Conservation (phyloP, 2,888 invertebrate species). For the Coelogynopora nodosa region DNA sequence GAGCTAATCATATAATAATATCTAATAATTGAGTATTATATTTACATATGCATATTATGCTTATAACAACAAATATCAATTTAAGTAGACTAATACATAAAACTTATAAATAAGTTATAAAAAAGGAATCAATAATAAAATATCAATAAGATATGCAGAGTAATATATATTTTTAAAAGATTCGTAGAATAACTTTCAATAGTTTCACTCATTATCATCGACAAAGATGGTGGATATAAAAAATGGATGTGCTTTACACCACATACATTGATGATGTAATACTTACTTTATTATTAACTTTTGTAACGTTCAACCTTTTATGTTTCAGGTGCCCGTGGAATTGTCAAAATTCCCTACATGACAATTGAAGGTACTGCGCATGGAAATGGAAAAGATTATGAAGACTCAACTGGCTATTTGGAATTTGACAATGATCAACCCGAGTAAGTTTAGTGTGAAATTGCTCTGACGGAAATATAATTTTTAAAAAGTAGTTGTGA, state of each 20-base stretch:
- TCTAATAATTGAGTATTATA: no score
- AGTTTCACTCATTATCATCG: no score
- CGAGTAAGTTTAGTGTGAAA: no score
- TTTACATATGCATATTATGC: neutral
- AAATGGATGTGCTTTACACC: neutral
- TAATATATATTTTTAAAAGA: no score
- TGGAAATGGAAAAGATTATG: slow-evolving; percentile 78
- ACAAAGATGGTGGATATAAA: neutral
- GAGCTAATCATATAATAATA: no score
- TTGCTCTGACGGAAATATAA: no score
- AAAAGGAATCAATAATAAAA: neutral
- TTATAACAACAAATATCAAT: neutral
- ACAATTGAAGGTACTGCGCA: slow-evolving; percentile 90
- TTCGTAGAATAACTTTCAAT: no score
- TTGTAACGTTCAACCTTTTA: neutral
- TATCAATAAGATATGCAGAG: no score
- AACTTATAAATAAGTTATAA: neutral
- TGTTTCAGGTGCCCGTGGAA: slow-evolving; percentile 74
- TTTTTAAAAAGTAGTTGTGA: no score
- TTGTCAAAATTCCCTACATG: slow-evolving; percentile 76
- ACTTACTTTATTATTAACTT: slow-evolving; percentile 34
- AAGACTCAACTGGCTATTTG: slow-evolving; percentile 73
- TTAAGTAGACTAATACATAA: neutral
- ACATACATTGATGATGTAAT: slow-evolving; percentile 62
- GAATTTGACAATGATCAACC: slow-evolving; percentile 96